Conservation (phyloP, 2,888 invertebrate genomes). For the Stenchaetothrips biformis region DNA sequence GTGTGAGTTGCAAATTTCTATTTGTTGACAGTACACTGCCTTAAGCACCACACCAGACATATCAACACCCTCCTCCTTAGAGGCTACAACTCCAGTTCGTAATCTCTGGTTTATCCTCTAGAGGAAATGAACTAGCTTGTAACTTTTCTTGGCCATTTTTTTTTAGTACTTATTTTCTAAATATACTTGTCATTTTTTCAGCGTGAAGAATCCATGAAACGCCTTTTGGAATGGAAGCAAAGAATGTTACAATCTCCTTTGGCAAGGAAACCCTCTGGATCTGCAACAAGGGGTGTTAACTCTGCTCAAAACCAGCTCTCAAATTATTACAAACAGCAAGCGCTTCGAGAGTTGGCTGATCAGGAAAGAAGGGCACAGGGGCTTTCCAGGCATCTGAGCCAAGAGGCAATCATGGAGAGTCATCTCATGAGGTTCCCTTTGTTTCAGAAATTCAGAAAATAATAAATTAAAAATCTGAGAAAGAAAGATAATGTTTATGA, state of each 20-base stretch:
- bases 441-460: no score
- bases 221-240: slow-evolving; percentile 86
- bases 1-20: background rate
- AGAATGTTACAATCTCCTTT: slow-evolving; percentile 85
- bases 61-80: slow-evolving; percentile 8
- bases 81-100: slow-evolving; percentile 15
- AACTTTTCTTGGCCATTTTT: background rate
- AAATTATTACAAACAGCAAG: slow-evolving; percentile 47
- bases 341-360: slow-evolving; percentile 46
- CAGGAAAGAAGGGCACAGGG: slow-evolving; percentile 41
- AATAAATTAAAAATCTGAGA: no score
- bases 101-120: background rate
- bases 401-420: background rate
- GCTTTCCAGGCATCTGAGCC: slow-evolving; percentile 26
- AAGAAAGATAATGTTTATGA: no score
- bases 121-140: background rate
- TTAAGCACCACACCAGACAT: slow-evolving; percentile 18
- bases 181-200: slow-evolving; percentile 44
- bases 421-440: background rate
- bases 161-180: background rate
- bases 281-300: slow-evolving; percentile 40
- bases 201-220: slow-evolving; percentile 89
- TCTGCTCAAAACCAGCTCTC: slow-evolving; percentile 45
- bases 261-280: slow-evolving; percentile 62
- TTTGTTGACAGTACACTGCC: slow-evolving; percentile 15